Evolutionary conservation across 2,113 vertebrate species (phyloP).

Genomic region (Spea multiplicata): DNA sequence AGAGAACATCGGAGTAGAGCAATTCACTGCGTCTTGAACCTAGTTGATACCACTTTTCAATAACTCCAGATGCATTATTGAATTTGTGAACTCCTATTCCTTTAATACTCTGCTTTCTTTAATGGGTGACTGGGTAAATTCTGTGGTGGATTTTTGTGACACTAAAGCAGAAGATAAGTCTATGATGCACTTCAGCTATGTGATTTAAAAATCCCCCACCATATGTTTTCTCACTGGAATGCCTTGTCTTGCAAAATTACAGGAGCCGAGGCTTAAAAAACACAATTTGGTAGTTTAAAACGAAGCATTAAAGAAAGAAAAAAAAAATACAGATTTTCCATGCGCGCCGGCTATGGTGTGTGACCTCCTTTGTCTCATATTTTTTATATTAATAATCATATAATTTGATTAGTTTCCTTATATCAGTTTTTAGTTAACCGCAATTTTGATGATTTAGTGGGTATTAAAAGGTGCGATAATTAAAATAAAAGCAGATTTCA

Average conservation of each 20-base stretch:
- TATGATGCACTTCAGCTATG: constrained; percentile 82
- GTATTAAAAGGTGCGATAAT: too few relatives aligned
- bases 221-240: constrained; percentile 91
- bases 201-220: constrained; percentile 84
- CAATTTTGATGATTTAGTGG: too few relatives aligned
- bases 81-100: constrained; percentile 66
- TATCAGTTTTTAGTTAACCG: too few relatives aligned
- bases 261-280: constrained; percentile 89
- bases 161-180: constrained; percentile 76
- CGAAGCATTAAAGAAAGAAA: constrained; percentile 88
- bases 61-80: constrained; percentile 55
- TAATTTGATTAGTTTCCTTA: constrained; percentile 29
- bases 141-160: constrained; percentile 76
- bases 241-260: constrained; percentile 89
- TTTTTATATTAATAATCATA: constrained; percentile 48
- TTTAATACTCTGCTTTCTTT: constrained; percentile 83
- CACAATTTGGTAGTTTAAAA: constrained; percentile 91
- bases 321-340: constrained; percentile 61
- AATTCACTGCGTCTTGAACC: constrained; percentile 49
- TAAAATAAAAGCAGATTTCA: too few relatives aligned
- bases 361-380: not conserved
- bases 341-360: constrained; percentile 49
- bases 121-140: constrained; percentile 88
- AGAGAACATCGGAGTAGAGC: constrained; percentile 46
- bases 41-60: constrained; percentile 51